Conservation (phyloP, 1,140 invertebrate genomes). For the Schmidtea mediterranea region DNA sequence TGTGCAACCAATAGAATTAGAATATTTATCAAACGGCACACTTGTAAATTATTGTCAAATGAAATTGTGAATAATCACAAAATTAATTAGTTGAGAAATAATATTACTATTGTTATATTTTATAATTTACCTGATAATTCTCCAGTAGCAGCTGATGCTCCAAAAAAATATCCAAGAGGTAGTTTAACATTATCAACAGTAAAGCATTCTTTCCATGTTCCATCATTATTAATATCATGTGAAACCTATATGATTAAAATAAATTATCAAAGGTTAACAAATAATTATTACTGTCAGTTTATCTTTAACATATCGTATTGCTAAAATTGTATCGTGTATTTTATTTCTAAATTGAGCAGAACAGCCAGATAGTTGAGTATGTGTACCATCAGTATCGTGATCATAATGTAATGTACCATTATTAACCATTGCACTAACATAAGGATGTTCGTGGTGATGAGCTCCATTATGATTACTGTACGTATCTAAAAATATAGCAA, state of each 20-base stretch:
- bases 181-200: conserved; percentile 57
- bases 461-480: conserved; percentile 98
- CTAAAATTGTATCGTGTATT: conserved; percentile 60
- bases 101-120: too few species aligned
- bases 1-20: too few species aligned
- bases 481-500: conserved; percentile 80
- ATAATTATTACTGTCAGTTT: conserved; percentile 39
- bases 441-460: conserved; percentile 73
- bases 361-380: conserved; percentile 65
- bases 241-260: conserved; percentile 36
- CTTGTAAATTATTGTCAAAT: conserved; percentile 35
- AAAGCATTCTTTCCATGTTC: conserved; percentile 75
- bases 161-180: conserved; percentile 80
- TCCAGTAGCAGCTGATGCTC: conserved; percentile 74
- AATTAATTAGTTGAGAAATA: too few species aligned
- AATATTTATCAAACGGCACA: too few species aligned
- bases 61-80: too few species aligned
- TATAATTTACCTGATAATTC: conserved; percentile 49
- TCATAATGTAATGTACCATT: conserved; percentile 83
- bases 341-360: conserved; percentile 64
- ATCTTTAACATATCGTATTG: conserved; percentile 67
- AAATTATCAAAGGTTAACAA: neutral
- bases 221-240: conserved; percentile 64
- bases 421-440: conserved; percentile 89
- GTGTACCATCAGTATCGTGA: conserved; percentile 86